Conservation (phyloP, 2,113 vertebrate species). For the Hyaena hyaena region DNA sequence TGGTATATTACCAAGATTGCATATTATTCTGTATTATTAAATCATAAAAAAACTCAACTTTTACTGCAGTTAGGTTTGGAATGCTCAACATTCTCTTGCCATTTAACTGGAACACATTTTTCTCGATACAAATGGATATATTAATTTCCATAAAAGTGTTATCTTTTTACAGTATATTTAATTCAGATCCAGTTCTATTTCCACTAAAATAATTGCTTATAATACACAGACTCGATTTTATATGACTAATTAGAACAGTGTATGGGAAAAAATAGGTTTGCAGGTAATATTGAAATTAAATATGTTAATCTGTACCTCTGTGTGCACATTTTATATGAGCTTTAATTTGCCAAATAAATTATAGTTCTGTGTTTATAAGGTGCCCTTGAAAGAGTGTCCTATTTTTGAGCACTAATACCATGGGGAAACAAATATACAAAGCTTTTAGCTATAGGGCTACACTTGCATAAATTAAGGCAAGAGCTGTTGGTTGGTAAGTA, state of each 20-base stretch:
- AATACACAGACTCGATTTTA: constrained; percentile 87
- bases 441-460: constrained; percentile 87
- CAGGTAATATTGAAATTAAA: constrained; percentile 92
- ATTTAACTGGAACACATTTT: constrained; percentile 85
- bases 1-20: constrained; percentile 79
- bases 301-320: constrained; percentile 90
- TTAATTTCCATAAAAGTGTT: constrained; percentile 88
- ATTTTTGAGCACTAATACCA: constrained; percentile 85
- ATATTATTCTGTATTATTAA: constrained; percentile 81
- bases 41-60: constrained; percentile 84
- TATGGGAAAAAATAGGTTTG: constrained; percentile 88
- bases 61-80: constrained; percentile 80
- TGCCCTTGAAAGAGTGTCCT: constrained; percentile 87
- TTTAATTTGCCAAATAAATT: constrained; percentile 91
- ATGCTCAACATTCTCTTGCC: constrained; percentile 80
- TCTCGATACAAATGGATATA: constrained; percentile 86
- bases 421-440: constrained; percentile 86
- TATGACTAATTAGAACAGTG: constrained; percentile 89
- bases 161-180: constrained; percentile 88
- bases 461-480: constrained; percentile 86
- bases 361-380: constrained; percentile 87
- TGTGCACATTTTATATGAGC: constrained; percentile 88
- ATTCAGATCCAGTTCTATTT: constrained; percentile 87
- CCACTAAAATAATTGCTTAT: constrained; percentile 89
- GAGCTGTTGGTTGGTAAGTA: constrained; percentile 74